Percentiles rank a stretch among this genome's conserved stretches.
Conservation (phyloP, 35 echinoderm and acorn worm genomes). For the Acanthaster planci region DNA sequence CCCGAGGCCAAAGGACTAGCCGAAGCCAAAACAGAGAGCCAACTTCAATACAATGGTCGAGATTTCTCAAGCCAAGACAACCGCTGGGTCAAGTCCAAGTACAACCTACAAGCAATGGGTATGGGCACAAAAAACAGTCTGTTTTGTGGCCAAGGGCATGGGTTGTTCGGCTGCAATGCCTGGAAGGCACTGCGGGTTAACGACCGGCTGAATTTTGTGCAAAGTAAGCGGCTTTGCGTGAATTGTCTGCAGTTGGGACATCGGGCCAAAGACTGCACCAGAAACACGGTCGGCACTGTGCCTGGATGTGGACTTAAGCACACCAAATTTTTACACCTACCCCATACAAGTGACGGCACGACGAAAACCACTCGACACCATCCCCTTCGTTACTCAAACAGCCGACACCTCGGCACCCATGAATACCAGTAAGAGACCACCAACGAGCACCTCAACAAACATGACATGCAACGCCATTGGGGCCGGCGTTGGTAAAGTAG, state of each 20-base stretch:
- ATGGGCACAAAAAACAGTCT: too few relatives aligned
- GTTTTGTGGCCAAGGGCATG: too few relatives aligned
- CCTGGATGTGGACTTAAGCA: conserved; percentile 30
- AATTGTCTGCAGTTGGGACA: neutral
- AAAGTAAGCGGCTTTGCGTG: neutral
- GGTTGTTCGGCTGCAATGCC: neutral
- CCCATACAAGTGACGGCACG: too few relatives aligned
- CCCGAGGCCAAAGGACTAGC: neutral
- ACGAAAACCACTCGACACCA: too few relatives aligned
- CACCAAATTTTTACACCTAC: conserved; percentile 49
- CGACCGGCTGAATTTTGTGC: neutral
- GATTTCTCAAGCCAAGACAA: neutral
- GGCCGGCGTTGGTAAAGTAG: conserved; percentile 22
- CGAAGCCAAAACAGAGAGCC: neutral
- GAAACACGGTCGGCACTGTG: neutral
- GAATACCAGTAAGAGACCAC: too few relatives aligned
- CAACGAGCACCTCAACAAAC: too few relatives aligned
- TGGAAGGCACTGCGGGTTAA: neutral
- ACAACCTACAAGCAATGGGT: too few relatives aligned
- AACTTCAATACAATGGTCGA: neutral
- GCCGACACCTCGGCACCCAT: too few relatives aligned
- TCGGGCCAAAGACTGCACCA: neutral
- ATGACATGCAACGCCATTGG: conserved; percentile 37
- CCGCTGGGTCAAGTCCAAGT: neutral
- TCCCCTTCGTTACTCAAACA: too few relatives aligned